Evolutionary conservation across 1,140 invertebrate species (phyloP).

Genomic region (Hycleus cichorii): DNA sequence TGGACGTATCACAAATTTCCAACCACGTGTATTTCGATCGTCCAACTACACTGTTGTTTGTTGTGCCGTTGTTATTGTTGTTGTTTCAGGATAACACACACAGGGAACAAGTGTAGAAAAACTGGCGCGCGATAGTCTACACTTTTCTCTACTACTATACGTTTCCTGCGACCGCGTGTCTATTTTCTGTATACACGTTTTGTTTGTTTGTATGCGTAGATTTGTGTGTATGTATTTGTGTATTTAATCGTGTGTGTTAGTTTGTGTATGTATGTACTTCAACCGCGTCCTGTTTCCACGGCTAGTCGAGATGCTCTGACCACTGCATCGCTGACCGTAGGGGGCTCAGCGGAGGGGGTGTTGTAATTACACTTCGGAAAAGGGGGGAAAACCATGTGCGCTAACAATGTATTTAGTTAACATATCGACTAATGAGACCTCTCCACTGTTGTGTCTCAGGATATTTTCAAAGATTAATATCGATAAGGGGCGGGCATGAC

Average conservation of each 20-base stretch:
- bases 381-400: conserved; percentile 30
- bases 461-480: too few relatives aligned
- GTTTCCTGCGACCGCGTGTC: too few relatives aligned
- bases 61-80: too few relatives aligned
- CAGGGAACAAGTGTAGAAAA: too few relatives aligned
- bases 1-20: too few relatives aligned
- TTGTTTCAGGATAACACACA: too few relatives aligned
- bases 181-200: too few relatives aligned
- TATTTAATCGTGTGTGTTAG: neutral
- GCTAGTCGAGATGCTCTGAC: conserved; percentile 38
- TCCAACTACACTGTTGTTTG: too few relatives aligned
- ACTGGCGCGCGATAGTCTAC: too few relatives aligned
- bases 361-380: conserved; percentile 33
- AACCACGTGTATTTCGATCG: too few relatives aligned
- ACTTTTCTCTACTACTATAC: too few relatives aligned
- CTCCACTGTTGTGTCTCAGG: neutral
- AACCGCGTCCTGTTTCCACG: conserved; percentile 34
- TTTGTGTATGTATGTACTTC: neutral
- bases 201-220: neutral
- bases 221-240: neutral
- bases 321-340: conserved; percentile 29
- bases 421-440: conserved; percentile 31
- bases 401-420: conserved; percentile 34
- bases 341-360: conserved; percentile 21
- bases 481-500: too few relatives aligned